Evolutionary conservation across 2,888 invertebrate species (phyloP), one percentile per base, ranked within the genome.

Genomic region (Tinea pellionella): DNA sequence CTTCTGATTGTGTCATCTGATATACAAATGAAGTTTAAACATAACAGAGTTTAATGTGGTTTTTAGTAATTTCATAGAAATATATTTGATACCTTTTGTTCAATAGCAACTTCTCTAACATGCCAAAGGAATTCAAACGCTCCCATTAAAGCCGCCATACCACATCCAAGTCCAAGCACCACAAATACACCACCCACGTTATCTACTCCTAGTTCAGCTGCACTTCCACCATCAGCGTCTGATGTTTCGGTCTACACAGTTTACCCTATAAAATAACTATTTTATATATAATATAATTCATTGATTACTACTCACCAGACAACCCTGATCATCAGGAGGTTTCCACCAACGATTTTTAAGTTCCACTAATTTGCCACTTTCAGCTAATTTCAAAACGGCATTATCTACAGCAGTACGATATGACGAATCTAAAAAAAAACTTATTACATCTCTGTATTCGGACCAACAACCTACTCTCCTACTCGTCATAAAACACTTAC

Each of bases 341-440:
- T 92, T 91, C 98, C 98, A 99, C 98, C 98, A 99, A 71, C 93
- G 94, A 60, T 93, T 91, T 79, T 97, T 97, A 59, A 98, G 80
- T 62, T 90, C 90, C 57, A 91, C 92, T 43, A 98, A 87, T 65
- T 90, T 90, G 0, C 97, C 97, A 65, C 92, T 92, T 78, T 99
- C 98, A 74, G 98, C 97, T 64, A 99, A 89, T 78, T 93, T 93
- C 16, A 98, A 80, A 47, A 99, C 94, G 0, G 96, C 95, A 62
- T 94, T 94, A 68, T 95, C 97, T 29, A 98, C 92, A 19, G 90
- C 89, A 0, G 93, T 93, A 19, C 95, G 89, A 70, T 93, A 94
- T 0, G 92, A 92, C 0, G 94, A 92, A 73, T 91, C 95, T 92
- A 65, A 2, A 61, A 53, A 24, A 56, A 18, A 16, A 7, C 18